Evolutionary conservation across 2,797 vertebrate species (phyloP).

Genomic region (Enteromius paludinosus): DNA sequence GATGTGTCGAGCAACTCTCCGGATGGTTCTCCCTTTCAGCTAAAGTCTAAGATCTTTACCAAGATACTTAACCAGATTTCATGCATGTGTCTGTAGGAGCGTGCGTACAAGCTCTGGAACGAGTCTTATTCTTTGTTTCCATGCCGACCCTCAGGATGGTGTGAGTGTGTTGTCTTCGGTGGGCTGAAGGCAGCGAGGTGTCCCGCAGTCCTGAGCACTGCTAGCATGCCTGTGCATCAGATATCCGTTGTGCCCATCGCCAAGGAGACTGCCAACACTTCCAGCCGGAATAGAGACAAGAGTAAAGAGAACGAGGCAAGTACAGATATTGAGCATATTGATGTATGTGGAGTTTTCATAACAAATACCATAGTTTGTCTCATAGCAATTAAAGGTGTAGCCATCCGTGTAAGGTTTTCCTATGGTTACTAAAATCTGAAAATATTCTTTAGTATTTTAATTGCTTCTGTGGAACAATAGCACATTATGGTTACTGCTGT

Average conservation of each 20-base stretch:
- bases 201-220: conserved; percentile 65
- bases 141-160: conserved; percentile 34
- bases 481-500: neutral
- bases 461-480: neutral
- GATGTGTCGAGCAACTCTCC: neutral
- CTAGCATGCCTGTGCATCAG: conserved; percentile 92
- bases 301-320: conserved; percentile 86
- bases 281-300: conserved; percentile 88
- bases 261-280: conserved; percentile 80
- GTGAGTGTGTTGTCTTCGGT: conserved; percentile 16
- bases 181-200: conserved; percentile 31
- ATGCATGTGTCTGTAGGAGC: conserved; percentile 11
- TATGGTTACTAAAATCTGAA: neutral
- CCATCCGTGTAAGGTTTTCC: neutral
- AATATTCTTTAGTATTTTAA: neutral
- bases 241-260: conserved; percentile 89
- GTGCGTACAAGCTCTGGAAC: neutral
- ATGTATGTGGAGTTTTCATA: neutral
- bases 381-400: neutral
- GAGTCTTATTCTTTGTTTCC: conserved; percentile 13
- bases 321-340: conserved; percentile 13
- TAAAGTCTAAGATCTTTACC: neutral
- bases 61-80: conserved; percentile 19
- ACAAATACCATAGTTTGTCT: conserved; percentile 6
- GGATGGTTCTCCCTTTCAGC: conserved; percentile 15